Evolutionary conservation across 2,797 vertebrate species (phyloP).

Genomic region (Odontamblyopus lacepedii): DNA sequence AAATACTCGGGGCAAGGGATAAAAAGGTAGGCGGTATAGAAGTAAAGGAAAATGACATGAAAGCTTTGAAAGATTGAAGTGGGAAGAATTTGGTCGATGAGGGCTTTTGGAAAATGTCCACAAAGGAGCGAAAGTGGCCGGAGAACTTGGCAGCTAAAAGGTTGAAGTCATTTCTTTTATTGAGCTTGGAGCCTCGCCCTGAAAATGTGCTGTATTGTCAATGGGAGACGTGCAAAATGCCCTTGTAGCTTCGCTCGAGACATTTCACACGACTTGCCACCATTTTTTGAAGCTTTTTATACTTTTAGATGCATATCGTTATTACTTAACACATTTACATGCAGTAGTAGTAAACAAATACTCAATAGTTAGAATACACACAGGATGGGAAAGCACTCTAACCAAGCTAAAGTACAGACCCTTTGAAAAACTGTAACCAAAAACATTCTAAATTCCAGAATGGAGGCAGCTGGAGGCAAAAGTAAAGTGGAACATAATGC

Average conservation of each 20-base stretch:
- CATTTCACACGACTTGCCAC: neutral
- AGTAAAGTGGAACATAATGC: too few species aligned
- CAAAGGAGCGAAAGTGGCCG: conserved; percentile 11
- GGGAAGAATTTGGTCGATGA: conserved; percentile 18
- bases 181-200: conserved; percentile 4
- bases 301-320: conserved; percentile 16
- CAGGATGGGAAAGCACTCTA: neutral
- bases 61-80: conserved; percentile 25
- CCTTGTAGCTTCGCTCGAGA: conserved; percentile 23
- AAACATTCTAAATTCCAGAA: too few species aligned
- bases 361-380: neutral
- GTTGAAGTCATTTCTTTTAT: conserved; percentile 12
- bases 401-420: neutral
- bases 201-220: conserved; percentile 14
- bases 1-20: conserved; percentile 7
- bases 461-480: too few species aligned
- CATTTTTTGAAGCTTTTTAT: conserved; percentile 18
- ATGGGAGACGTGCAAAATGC: conserved; percentile 18
- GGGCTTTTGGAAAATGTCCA: conserved; percentile 17
- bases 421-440: too few species aligned
- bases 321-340: too few species aligned
- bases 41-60: conserved; percentile 11
- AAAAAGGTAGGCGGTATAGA: conserved; percentile 8
- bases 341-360: too few species aligned
- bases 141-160: conserved; percentile 8